Evolutionary conservation across 2,113 vertebrate genomes (phyloP).

Genomic region (Copsychus sechellarum): DNA sequence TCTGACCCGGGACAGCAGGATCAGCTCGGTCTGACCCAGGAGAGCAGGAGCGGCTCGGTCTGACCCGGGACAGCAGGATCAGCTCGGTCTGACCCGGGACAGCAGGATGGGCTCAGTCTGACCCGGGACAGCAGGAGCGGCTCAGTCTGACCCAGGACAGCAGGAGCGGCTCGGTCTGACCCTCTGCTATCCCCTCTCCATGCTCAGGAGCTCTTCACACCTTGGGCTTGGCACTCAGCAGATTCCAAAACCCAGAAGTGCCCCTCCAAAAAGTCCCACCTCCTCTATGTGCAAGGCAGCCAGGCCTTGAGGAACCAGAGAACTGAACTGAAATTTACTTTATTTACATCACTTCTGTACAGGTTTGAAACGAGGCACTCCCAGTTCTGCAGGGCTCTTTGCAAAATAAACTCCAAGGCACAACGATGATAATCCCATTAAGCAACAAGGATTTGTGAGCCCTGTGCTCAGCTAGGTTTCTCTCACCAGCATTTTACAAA

Average conservation of each 20-base stretch:
- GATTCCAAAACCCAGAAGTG: not conserved
- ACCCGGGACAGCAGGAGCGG: too few species aligned
- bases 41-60: not conserved
- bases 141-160: not conserved
- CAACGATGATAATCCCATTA: not conserved
- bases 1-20: too few species aligned
- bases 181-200: not conserved
- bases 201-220: not conserved
- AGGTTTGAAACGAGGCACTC: not conserved
- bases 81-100: accelerated
- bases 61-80: too few species aligned
- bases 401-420: not conserved
- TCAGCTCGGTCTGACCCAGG: too few species aligned
- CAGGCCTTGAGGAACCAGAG: not conserved
- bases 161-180: not conserved
- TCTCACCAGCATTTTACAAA: not conserved
- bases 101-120: not conserved
- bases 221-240: accelerated
- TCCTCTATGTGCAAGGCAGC: not conserved
- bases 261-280: not conserved
- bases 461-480: not conserved
- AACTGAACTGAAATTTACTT: not conserved
- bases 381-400: not conserved
- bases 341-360: not conserved
- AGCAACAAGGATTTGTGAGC: not conserved